Evolutionary conservation across 2,888 invertebrate species (phyloP), one percentile per base, ranked within the genome.

Genomic region (Agrochola lychnidis): DNA sequence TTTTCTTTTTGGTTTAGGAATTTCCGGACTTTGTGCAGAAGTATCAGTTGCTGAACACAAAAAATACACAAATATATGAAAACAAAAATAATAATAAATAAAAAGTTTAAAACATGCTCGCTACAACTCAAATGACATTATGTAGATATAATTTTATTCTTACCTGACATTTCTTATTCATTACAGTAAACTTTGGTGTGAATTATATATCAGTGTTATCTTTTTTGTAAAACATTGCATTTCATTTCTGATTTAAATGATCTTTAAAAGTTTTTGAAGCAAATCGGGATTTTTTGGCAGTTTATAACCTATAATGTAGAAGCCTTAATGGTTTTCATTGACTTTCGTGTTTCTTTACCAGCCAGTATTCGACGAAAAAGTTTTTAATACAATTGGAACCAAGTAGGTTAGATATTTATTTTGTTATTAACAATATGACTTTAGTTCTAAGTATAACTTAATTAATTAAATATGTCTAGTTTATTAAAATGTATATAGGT

Each of bases 161-260:
- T 88, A 95, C 95, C 94, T 91, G 95, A 94, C 95, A 95, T 95
- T 89, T 91, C 91, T 91, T 88, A 90, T 89, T 91, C 93, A 94
- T 94, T 89, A 93, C 93, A 93, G 73, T 68, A 89, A 87, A 88
- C 87, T 88, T 86, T 90, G 74, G 78, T 85, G 88, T 78, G 81
- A 75, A 82, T 88, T 85, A 83, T 84, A 79, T 72, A 73, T 82
- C 80, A 80, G 84, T 84, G 81, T 86, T 88, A 88, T 86, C 79
- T 90, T 88, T 87, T 85, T 84, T 88, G 82, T 84, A 82, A 77
- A 88, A 84, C 85, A 88, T 90, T 91, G 87, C 89, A 93, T 93
- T 92, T 91, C 92, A 93, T 93, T 92, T 91, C 90, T 89, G 88
- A 90, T 89, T 89, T 88, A 84, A 85, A 87, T 87, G 79, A 85